These are phyloP conservation scores for Takifugu ocellatus DNA, from an alignment of 2,797 vertebrate species.

Conservation along the genomic window DNA sequence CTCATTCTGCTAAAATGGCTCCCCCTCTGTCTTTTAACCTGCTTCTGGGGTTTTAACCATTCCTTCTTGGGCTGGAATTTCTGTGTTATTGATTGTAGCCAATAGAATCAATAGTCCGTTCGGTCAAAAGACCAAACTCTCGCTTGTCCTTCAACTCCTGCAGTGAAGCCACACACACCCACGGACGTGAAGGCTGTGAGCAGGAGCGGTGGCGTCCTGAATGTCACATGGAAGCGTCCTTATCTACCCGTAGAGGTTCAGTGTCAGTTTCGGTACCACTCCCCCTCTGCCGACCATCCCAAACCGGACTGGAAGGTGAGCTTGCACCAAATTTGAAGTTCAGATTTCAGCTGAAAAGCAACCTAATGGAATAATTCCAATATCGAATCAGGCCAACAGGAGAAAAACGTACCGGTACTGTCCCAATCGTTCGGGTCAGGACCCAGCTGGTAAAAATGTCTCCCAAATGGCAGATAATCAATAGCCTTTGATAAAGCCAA, in stretches of 20 bases:
- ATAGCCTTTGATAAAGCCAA: constrained; percentile 6
- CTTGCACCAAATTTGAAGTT: background rate
- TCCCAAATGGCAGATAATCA: background rate
- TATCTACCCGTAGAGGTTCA: constrained; percentile 71
- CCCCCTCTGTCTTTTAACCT: too few species aligned
- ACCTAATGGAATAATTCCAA: background rate
- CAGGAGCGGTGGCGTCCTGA: constrained; percentile 71
- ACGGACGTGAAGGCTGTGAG: constrained; percentile 77
- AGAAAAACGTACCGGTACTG: background rate
- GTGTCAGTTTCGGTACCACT: constrained; percentile 82
- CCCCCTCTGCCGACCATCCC: constrained; percentile 46
- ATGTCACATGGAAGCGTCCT: constrained; percentile 79
- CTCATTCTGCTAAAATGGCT: too few species aligned
- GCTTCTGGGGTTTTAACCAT: too few species aligned
- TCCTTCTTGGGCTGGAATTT: background rate
- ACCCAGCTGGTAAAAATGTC: background rate
- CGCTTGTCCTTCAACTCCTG: background rate
- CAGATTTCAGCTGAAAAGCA: background rate
- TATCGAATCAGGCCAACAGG: background rate
- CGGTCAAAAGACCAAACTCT: background rate
- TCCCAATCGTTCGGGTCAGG: background rate
- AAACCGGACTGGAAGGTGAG: constrained; percentile 82
- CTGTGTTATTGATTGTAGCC: background rate
- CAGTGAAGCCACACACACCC: constrained; percentile 86
- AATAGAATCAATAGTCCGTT: background rate